Percentiles rank a stretch among this genome's conserved stretches.
Evolutionary conservation across 2,797 vertebrate genomes (phyloP).

Genomic region (Sebastes matsubarae): DNA sequence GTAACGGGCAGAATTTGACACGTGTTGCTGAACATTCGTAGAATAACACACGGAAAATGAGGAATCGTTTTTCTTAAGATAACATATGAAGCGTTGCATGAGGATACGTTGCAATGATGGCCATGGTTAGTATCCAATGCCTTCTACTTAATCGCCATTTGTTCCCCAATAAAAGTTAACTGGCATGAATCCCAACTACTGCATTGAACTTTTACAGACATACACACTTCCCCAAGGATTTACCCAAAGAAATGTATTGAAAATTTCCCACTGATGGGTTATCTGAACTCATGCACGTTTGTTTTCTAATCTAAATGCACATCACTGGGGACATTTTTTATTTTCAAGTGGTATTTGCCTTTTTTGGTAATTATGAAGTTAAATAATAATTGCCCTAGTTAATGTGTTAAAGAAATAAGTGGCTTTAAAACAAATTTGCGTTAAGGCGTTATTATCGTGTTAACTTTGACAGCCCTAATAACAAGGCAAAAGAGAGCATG

Average conservation of each 20-base stretch:
- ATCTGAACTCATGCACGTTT: background rate
- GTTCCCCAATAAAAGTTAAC: background rate
- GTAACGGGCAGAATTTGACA: no score
- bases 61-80: no score
- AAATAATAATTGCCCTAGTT: no score
- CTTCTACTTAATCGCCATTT: background rate
- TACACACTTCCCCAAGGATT: background rate
- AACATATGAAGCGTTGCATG: no score
- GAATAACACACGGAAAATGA: no score
- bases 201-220: background rate
- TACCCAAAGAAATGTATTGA: background rate
- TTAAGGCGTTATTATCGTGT: no score
- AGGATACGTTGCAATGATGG: background rate
- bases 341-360: background rate
- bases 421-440: no score
- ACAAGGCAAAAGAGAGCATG: no score
- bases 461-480: no score
- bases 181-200: background rate
- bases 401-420: no score
- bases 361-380: background rate
- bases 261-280: background rate
- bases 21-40: no score
- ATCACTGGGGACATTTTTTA: no score
- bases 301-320: background rate
- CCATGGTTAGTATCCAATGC: background rate